Evolutionary conservation across 1,140 invertebrate species (phyloP).

Genomic region (Atopsyche davidsoni): DNA sequence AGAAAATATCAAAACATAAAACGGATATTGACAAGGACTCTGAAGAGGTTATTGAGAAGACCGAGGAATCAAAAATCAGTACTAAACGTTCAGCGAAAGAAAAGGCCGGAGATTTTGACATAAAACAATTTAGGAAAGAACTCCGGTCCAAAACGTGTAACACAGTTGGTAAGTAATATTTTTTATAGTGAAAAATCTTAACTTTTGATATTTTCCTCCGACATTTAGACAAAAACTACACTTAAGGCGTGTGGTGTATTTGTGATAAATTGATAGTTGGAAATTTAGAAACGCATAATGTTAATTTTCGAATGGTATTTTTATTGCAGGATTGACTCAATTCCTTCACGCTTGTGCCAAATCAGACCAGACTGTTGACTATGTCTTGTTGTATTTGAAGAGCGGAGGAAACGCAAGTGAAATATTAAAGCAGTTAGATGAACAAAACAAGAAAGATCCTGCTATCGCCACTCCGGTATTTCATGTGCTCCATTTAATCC

Average conservation of each 20-base stretch:
- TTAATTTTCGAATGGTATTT: constrained; percentile 6
- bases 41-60: background rate
- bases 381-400: constrained; percentile 58
- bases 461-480: constrained; percentile 51
- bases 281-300: background rate
- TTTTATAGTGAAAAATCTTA: no score
- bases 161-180: constrained; percentile 38
- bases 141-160: constrained; percentile 37
- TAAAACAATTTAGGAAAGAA: constrained; percentile 47
- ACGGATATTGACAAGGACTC: background rate
- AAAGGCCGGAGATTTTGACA: constrained; percentile 36
- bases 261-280: background rate
- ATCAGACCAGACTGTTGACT: constrained; percentile 44
- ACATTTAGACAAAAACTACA: background rate
- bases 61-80: background rate
- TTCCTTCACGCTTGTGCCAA: constrained; percentile 48
- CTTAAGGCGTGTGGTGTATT: background rate
- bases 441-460: constrained; percentile 51
- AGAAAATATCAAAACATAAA: constrained; percentile 29
- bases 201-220: constrained; percentile 2
- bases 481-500: constrained; percentile 56
- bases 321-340: constrained; percentile 48
- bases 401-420: constrained; percentile 60
- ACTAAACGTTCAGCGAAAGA: constrained; percentile 12
- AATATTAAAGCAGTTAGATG: constrained; percentile 52